A percentile compares a stretch with the other conserved stretches of the same genome.
Evolutionary conservation across 2,888 invertebrate species (phyloP).

Genomic region (Volucella inflata): DNA sequence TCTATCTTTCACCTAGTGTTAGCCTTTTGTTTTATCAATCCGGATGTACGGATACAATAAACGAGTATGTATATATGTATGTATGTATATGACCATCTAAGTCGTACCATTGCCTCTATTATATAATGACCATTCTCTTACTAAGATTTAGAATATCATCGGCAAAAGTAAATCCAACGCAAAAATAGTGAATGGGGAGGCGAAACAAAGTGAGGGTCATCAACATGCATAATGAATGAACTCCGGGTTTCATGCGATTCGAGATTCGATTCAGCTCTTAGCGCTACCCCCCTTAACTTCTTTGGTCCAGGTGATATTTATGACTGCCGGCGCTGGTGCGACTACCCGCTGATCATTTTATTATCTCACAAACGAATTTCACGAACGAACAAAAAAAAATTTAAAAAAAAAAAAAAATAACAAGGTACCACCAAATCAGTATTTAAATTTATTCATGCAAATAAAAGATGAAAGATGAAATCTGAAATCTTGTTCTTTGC

Average conservation of each 20-base stretch:
- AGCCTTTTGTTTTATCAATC: constrained; percentile 49
- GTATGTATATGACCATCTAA: no score
- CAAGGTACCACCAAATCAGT: not conserved
- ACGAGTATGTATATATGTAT: constrained; percentile 35
- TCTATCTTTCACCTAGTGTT: not conserved
- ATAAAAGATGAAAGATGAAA: constrained; percentile 11
- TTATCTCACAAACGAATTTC: constrained; percentile 22
- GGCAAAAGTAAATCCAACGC: constrained; percentile 18
- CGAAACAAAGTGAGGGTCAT: constrained; percentile 53
- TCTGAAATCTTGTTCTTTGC: constrained; percentile 1
- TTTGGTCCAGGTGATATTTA: not conserved
- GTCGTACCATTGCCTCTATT: constrained; percentile 20
- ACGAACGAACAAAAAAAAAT: not conserved
- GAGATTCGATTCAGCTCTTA: not conserved
- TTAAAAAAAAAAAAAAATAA: no score
- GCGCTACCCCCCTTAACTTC: not conserved
- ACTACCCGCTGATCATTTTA: constrained; percentile 19
- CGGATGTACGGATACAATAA: constrained; percentile 33
- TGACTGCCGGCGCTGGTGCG: not conserved
- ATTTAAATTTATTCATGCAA: constrained; percentile 61
- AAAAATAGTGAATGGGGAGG: constrained; percentile 15
- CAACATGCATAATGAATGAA: constrained; percentile 63
- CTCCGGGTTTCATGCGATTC: constrained; percentile 10
- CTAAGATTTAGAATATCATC: constrained; percentile 42
- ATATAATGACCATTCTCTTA: constrained; percentile 41